Evolutionary conservation across 2,113 vertebrate genomes (phyloP).

Genomic region (Oryzias curvinotus): DNA sequence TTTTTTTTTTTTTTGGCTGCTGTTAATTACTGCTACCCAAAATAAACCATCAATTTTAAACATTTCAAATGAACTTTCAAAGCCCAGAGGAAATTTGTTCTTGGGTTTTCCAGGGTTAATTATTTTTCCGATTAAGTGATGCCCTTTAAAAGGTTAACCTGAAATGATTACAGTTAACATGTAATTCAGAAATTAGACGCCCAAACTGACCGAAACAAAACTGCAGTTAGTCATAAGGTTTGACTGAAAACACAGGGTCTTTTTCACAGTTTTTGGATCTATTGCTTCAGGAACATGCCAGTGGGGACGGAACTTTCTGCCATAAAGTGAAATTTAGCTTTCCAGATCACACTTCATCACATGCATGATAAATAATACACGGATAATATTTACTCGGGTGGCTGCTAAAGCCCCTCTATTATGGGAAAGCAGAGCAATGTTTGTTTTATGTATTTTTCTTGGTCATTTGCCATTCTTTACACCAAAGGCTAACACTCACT

Average conservation of each 20-base stretch:
- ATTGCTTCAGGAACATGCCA: conserved; percentile 23
- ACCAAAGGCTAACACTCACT: conserved; percentile 73
- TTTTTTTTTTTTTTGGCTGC: too few relatives aligned
- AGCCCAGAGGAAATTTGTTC: too few relatives aligned
- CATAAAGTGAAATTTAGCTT: conserved; percentile 59
- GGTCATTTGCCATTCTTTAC: conserved; percentile 77
- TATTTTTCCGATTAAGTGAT: too few relatives aligned
- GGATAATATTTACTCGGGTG: conserved; percentile 68
- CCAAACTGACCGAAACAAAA: too few relatives aligned
- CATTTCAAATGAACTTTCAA: too few relatives aligned
- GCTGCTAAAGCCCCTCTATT: conserved; percentile 60
- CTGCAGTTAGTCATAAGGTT: neutral
- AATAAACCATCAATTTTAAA: too few relatives aligned
- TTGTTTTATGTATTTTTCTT: conserved; percentile 75
- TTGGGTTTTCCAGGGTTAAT: too few relatives aligned
- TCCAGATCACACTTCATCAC: conserved; percentile 72
- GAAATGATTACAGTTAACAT: too few relatives aligned
- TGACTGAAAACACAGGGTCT: conserved; percentile 30
- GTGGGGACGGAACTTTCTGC: conserved; percentile 39
- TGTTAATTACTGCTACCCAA: too few relatives aligned
- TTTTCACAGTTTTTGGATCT: neutral
- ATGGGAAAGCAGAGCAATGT: conserved; percentile 64
- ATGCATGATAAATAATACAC: conserved; percentile 70
- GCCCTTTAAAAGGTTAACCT: too few relatives aligned
- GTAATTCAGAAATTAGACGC: too few relatives aligned